These are phyloP conservation scores for Danionella dracula DNA, from an alignment of 2,797 vertebrate genomes.

Conservation along the genomic window DNA sequence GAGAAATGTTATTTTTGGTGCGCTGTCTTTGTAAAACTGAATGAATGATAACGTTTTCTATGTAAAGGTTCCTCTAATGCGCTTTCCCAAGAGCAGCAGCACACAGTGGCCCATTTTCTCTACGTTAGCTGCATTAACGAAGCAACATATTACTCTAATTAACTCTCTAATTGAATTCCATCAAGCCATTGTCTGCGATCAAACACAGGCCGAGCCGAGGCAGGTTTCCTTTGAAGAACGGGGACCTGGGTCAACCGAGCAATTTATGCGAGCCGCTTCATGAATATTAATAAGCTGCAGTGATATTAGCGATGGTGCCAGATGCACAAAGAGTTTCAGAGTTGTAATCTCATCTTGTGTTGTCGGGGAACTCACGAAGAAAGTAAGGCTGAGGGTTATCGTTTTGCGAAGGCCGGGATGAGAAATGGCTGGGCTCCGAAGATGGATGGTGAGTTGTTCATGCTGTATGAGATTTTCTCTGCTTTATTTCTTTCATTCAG, in stretches of 20 bases:
- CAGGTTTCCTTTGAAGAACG: constrained; percentile 49
- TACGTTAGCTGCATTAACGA: constrained; percentile 38
- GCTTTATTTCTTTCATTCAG: too few species aligned
- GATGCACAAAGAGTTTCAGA: background rate
- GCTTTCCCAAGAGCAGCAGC: background rate
- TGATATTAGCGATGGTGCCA: constrained; percentile 47
- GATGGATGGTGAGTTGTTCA: background rate
- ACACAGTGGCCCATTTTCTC: background rate
- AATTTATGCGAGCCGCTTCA: constrained; percentile 57
- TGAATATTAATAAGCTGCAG: constrained; percentile 67
- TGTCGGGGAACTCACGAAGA: background rate
- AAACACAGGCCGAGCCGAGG: constrained; percentile 36
- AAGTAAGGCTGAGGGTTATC: background rate
- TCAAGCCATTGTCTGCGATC: constrained; percentile 35
- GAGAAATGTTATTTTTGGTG: too few species aligned
- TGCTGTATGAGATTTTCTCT: too few species aligned
- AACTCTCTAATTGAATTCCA: constrained; percentile 45
- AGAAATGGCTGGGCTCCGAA: background rate
- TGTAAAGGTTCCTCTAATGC: background rate
- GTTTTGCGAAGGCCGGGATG: background rate
- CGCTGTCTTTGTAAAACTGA: too few species aligned
- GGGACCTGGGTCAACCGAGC: constrained; percentile 62
- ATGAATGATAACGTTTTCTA: too few species aligned
- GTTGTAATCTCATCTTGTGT: background rate
- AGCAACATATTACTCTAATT: constrained; percentile 43